phyloP scores from a whole-genome alignment of 1,140 invertebrate species.

The Apis mellifera region Amel_HAv3.1 CM009934.2:7247501-7248000 shows the following conservation, averaged over 20 bases:
- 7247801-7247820: constrained; percentile 46
- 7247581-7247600: not conserved
- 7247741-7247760: constrained; percentile 47
- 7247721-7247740: constrained; percentile 48
- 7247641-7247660: constrained; percentile 29
- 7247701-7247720: constrained; percentile 47
- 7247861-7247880: not conserved
- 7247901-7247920: not conserved
- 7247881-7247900: not conserved
- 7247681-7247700: constrained; percentile 25
- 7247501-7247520: too few species aligned
- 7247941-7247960: too few species aligned
- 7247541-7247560: not conserved
- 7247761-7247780: constrained; percentile 30
- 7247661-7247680: constrained; percentile 25
- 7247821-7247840: constrained; percentile 9
- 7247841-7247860: constrained; percentile 19
- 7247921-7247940: not conserved
- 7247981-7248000: too few species aligned
- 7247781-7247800: constrained; percentile 6
- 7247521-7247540: too few species aligned
- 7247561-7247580: not conserved
- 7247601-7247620: not conserved
- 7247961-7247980: not conserved
- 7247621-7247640: not conserved